Evolutionary conservation across 2,888 invertebrate species (phyloP), one percentile per base, ranked within the genome.

Genomic region (Mythimna loreyi): DNA sequence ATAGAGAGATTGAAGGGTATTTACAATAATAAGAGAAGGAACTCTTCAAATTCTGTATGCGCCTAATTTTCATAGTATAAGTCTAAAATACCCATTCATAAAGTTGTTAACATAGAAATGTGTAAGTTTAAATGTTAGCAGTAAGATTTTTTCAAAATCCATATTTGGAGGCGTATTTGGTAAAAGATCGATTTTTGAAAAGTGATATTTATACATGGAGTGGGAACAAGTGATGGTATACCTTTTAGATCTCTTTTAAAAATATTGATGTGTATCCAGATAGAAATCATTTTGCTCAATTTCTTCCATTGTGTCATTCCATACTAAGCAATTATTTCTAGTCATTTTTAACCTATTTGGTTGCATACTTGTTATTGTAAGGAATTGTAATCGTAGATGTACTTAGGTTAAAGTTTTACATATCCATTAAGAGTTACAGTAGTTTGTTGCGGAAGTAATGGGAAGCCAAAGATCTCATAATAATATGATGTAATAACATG

Each of bases 251-350:
- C 65, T 71, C 33, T 79, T 75, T 75, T 73, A 16, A 64, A 52
- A 70, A 61, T 74, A 67, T 66, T 70, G 11, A 69, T 72, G 53
- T 76, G 50, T 78, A 75, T 62, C 30, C 67, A 70, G 28, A 69
- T 79, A 74, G 55, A 78, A 16, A 83, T 86, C 0, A 53, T 78
- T 78, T 87, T 86, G 88, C 87, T 90, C 88, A 91, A 90, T 75
- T 78, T 85, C 87, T 87, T 87, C 85, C 82, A 83, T 69, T 72
- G 65, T 78, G 78, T 81, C 81, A 80, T 84, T 85, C 73, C 78
- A 79, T 85, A 82, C 73, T 73, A 66, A 67, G 64, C 60, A 72
- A 75, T 83, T 85, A 85, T 85, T 85, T 88, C 87, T 83, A 64
- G 72, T 84, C 81, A 78, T 77, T 72, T 80, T 67, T 28, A 78